Percentiles rank a stretch among this genome's conserved stretches.
These are phyloP conservation scores for Ariolimax columbianus DNA, from an alignment of 2,888 invertebrate genomes.

Conservation along the genomic window DNA sequence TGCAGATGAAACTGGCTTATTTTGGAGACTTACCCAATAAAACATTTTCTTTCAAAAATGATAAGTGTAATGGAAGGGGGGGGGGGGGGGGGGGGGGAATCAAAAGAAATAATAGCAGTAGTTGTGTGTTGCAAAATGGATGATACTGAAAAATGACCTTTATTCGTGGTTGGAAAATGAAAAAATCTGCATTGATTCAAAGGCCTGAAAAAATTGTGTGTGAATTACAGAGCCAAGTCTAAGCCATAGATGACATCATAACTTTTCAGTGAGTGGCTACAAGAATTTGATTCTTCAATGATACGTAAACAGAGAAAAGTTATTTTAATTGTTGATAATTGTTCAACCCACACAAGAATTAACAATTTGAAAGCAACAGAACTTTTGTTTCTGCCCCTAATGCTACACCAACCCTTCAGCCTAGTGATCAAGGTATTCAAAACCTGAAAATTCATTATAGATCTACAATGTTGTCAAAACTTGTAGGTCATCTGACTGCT, in stretches of 20 bases:
- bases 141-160: constrained; percentile 52
- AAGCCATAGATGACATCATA: constrained; percentile 22
- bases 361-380: constrained; percentile 19
- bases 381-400: constrained; percentile 29
- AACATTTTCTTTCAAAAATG: constrained; percentile 49
- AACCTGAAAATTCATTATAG: not conserved
- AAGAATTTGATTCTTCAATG: not conserved
- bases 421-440: constrained; percentile 20
- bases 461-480: constrained; percentile 2
- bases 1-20: constrained; percentile 53
- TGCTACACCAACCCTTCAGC: constrained; percentile 25
- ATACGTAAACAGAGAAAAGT: not conserved
- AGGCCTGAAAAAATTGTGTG: constrained; percentile 20
- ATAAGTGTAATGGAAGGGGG: not conserved
- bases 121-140: constrained; percentile 50
- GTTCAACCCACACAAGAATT: not conserved
- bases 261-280: constrained; percentile 18
- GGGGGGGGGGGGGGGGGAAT: too few relatives aligned
- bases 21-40: constrained; percentile 53
- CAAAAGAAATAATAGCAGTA: constrained; percentile 56
- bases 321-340: not conserved
- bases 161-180: constrained; percentile 28
- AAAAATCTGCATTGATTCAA: constrained; percentile 51
- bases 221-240: not conserved
- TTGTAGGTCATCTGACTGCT: not conserved